phyloP scores from a whole-genome alignment of 1,140 invertebrate species.

The Nebria ingens region DNA sequence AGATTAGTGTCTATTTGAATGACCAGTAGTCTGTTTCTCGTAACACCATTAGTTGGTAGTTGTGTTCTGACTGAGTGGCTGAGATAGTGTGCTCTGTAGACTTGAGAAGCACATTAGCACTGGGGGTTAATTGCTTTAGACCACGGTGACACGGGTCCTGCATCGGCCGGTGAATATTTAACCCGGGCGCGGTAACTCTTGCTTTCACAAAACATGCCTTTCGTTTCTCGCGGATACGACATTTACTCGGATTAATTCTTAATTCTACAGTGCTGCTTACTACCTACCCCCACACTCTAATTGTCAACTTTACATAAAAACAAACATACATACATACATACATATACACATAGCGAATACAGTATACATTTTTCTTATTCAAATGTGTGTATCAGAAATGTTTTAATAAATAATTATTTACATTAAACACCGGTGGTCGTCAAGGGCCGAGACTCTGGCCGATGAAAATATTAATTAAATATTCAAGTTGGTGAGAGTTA shows the following conservation, averaged over 20 bases:
- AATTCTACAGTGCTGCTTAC: too few relatives aligned
- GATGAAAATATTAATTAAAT: slow-evolving; percentile 10
- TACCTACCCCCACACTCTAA: not conserved
- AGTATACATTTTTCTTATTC: not conserved
- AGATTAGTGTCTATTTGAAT: too few relatives aligned
- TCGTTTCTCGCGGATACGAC: slow-evolving; percentile 3
- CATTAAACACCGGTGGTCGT: not conserved
- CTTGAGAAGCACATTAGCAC: slow-evolving; percentile 7
- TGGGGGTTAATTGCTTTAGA: slow-evolving; percentile 11
- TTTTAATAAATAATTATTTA: slow-evolving; percentile 7
- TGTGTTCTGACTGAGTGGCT: too few relatives aligned
- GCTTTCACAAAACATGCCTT: slow-evolving; percentile 3
- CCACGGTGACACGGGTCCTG: slow-evolving; percentile 9
- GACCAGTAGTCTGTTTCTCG: too few relatives aligned
- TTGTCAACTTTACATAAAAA: not conserved
- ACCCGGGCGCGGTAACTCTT: not conserved
- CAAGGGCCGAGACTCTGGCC: too few relatives aligned
- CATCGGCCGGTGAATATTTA: slow-evolving; percentile 4
- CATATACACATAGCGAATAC: not conserved
- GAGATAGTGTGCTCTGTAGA: not conserved
- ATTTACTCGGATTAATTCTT: slow-evolving; percentile 7
- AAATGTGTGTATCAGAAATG: not conserved
- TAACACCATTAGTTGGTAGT: too few relatives aligned
- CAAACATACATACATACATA: not conserved
- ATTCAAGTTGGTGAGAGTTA: slow-evolving; percentile 6